Evolutionary conservation across 2,113 vertebrate species (phyloP), one percentile per base, ranked within the genome.

Genomic region (Leucopsar rothschildi): DNA sequence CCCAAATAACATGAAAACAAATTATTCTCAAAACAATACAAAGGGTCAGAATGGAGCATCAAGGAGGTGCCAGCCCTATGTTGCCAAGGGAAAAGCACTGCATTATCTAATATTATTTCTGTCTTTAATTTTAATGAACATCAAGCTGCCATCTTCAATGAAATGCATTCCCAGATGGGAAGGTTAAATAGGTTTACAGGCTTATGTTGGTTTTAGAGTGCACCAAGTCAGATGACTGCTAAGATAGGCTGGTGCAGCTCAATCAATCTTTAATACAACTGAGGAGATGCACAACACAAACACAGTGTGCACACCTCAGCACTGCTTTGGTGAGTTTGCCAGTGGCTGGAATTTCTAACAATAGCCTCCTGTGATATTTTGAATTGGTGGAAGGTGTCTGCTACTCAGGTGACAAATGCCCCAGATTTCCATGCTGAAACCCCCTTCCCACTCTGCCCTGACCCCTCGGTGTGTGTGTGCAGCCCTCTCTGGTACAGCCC

Each of bases 51-150:
- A 24, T 70, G 23, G 33, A 91, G 65, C 31, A 44, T 27, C n/a
- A 59, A 66, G 47, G 24, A 77, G 42, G 27, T 80, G 42, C 47
- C 86, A 85, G 24, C 9, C 39, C 11, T 55, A 16, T 4, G 1
- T 0, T 68, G 24, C 44, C 71, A 56, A 59, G 60, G 53, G 44
- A 86, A 70, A 94, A 82, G 8, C 4, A 6, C 42, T 78, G 47
- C 81, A 82, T 87, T 87, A 91, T 35, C 49, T 61, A 69, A 50
- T 63, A 70, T 28, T 93, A 80, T 83, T 77, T 92, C 94, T 85
- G 25, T 33, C 55, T 93, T 91, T 77, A 89, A 77, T 94, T 95
- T 91, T 96, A 83, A 96, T 92, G 85, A 93, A 37, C 76, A 77
- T 82, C 68, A 78, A 52, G 33, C 18, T 75, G 33, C 79, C 33